Percentiles rank a stretch among this genome's conserved stretches.
Evolutionary conservation across 2,888 invertebrate genomes (phyloP).

Genomic region (Noctua comes): DNA sequence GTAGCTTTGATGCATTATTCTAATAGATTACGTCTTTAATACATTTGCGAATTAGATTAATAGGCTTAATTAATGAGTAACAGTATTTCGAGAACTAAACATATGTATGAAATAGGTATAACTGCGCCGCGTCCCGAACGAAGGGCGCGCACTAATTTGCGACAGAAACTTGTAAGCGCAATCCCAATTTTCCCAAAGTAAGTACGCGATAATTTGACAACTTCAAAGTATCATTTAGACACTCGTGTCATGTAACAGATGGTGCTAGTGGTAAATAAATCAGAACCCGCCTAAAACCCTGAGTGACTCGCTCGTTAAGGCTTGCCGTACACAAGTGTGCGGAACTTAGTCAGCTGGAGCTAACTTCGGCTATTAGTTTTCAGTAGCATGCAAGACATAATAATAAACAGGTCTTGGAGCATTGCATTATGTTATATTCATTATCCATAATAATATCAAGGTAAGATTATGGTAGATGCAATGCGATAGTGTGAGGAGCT

Average conservation of each 20-base stretch:
- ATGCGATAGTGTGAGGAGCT: too few species aligned
- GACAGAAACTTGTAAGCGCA: conserved; percentile 60
- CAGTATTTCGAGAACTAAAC: conserved; percentile 49
- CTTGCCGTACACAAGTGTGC: conserved; percentile 72
- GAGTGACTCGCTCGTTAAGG: conserved; percentile 84
- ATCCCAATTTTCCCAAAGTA: conserved; percentile 75
- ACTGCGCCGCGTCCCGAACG: conserved; percentile 34
- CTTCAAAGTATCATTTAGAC: conserved; percentile 87
- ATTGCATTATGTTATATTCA: conserved; percentile 21
- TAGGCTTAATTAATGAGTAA: conserved; percentile 57
- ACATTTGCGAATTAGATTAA: conserved; percentile 49
- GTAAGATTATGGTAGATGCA: neutral
- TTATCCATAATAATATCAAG: neutral
- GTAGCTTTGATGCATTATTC: neutral
- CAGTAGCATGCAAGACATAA: conserved; percentile 64
- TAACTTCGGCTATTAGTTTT: conserved; percentile 76
- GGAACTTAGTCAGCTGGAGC: conserved; percentile 71
- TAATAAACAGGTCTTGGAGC: conserved; percentile 65
- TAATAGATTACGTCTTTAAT: conserved; percentile 36
- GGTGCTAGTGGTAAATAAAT: conserved; percentile 85
- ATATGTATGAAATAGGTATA: conserved; percentile 38
- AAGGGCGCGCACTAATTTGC: conserved; percentile 63
- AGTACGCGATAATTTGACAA: conserved; percentile 86
- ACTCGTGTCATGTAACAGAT: conserved; percentile 83
- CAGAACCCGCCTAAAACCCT: conserved; percentile 79